Evolutionary conservation across 2,113 vertebrate species (phyloP).

Genomic region (Dolichallabes microphthalmus): DNA sequence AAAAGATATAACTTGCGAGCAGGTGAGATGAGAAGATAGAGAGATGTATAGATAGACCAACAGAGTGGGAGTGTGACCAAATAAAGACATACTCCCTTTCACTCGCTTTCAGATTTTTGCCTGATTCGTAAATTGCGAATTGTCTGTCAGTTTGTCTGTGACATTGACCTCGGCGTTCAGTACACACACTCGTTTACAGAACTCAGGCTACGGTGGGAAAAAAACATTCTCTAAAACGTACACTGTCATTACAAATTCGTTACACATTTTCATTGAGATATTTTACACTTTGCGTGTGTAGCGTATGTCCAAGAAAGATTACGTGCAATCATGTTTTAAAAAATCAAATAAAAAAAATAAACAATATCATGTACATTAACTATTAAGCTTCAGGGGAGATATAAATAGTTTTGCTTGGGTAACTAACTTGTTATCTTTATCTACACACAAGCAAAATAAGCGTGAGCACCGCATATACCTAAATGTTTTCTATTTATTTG

Average conservation of each 20-base stretch:
- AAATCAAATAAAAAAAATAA: background rate
- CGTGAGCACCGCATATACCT: background rate
- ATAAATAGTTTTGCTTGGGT: background rate
- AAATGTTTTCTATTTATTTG: conserved; percentile 9
- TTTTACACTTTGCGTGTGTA: background rate
- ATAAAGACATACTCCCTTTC: conserved; percentile 75
- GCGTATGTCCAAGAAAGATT: background rate
- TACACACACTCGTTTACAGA: background rate
- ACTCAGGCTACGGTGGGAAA: background rate
- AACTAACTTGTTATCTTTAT: background rate
- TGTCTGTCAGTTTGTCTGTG: background rate
- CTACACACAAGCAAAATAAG: background rate
- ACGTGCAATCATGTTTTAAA: background rate
- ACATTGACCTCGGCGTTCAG: background rate
- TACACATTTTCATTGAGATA: background rate
- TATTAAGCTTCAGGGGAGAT: background rate
- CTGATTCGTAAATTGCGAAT: conserved; percentile 27
- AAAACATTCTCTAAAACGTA: background rate
- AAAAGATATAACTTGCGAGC: conserved; percentile 25
- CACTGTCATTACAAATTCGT: background rate
- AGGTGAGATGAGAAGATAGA: conserved; percentile 49
- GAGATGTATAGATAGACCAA: background rate
- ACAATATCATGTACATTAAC: background rate
- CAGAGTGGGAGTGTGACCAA: conserved; percentile 60
- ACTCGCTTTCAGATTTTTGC: background rate